Conservation (phyloP, 2,113 vertebrate genomes). For the Tachuris rubrigastra region DNA sequence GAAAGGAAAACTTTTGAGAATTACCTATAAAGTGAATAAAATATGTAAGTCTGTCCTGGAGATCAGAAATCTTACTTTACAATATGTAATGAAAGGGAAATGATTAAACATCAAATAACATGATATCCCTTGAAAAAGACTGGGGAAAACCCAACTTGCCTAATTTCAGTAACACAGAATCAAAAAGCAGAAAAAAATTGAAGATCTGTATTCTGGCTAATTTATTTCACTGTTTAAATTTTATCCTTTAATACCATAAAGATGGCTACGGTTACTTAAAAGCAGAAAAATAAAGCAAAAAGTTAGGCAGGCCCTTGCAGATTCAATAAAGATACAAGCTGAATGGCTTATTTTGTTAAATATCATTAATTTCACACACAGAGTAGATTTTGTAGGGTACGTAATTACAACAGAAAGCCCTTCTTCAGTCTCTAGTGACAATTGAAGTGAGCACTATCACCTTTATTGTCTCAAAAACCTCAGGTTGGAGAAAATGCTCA, state of each 20-base stretch:
- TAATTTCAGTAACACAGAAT: neutral
- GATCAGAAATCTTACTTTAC: neutral
- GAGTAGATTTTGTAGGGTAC: neutral
- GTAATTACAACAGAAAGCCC: neutral
- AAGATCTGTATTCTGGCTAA: neutral
- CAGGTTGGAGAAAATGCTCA: neutral
- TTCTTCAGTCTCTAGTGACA: neutral
- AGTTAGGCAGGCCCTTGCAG: neutral
- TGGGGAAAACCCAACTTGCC: neutral
- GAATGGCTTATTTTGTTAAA: neutral
- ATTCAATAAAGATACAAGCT: neutral
- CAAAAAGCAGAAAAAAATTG: neutral
- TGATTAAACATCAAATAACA: neutral
- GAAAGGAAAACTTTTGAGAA: neutral
- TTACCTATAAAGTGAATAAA: neutral
- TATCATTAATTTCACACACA: neutral
- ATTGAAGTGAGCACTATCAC: neutral
- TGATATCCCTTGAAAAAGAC: neutral
- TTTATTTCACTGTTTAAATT: neutral
- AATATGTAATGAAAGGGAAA: neutral
- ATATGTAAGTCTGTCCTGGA: neutral
- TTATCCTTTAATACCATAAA: neutral
- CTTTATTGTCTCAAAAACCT: neutral
- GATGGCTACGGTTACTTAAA: neutral
- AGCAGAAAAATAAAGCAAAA: neutral